Evolutionary conservation across 2,113 vertebrate species (phyloP).

Genomic region (Clupea harengus): DNA sequence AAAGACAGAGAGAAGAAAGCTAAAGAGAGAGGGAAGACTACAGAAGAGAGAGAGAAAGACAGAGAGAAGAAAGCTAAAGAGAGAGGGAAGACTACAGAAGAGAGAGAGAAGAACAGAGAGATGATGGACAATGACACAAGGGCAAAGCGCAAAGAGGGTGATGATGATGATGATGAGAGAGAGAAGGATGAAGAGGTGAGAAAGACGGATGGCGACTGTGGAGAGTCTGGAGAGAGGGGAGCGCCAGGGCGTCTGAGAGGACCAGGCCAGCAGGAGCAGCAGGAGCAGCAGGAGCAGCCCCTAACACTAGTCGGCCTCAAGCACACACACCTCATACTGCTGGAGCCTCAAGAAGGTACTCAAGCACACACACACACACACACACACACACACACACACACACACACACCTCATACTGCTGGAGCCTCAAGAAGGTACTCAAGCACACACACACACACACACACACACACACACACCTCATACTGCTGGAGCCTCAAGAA

Average conservation of each 20-base stretch:
- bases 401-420: too few species aligned
- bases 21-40: not conserved
- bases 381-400: too few species aligned
- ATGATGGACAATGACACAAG: not conserved
- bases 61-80: not conserved
- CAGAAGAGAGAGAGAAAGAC: constrained; percentile 17
- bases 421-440: too few species aligned
- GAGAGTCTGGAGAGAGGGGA: not conserved
- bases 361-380: not conserved
- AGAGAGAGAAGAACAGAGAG: constrained; percentile 21
- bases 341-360: not conserved
- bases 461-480: too few species aligned
- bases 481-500: too few species aligned
- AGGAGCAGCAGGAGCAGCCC: not conserved
- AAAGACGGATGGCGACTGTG: not conserved
- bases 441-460: too few species aligned
- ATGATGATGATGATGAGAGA: not conserved
- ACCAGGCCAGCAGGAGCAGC: not conserved
- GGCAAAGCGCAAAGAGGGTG: too few species aligned
- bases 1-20: not conserved
- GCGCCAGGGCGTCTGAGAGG: not conserved
- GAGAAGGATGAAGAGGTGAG: constrained; percentile 9
- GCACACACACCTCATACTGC: not conserved
- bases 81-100: not conserved
- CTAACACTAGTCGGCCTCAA: not conserved